These are phyloP conservation scores for Sphaerolaimus hirsutus DNA, from an alignment of 2,888 invertebrate species.

Conservation along the genomic window DNA sequence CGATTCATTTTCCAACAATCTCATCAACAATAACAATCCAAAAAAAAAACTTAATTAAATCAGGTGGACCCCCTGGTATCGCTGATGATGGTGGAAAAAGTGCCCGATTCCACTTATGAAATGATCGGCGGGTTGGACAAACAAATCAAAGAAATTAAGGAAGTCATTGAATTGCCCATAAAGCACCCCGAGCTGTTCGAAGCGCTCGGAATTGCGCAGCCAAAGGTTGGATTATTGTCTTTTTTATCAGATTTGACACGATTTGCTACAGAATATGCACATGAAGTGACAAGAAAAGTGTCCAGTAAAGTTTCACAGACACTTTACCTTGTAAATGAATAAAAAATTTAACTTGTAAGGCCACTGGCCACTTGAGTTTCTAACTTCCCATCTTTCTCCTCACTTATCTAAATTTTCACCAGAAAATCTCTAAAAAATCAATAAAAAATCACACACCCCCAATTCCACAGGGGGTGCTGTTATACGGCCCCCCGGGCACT, in stretches of 20 bases:
- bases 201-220: constrained; percentile 90
- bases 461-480: constrained; percentile 41
- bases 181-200: constrained; percentile 99
- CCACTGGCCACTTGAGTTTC: too few species aligned
- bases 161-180: constrained; percentile 93
- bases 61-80: constrained; percentile 88
- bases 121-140: constrained; percentile 99
- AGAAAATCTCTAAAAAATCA: too few species aligned
- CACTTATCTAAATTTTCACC: too few species aligned
- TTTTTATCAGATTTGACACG: too few species aligned
- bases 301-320: too few species aligned
- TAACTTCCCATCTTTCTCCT: too few species aligned
- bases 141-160: constrained; percentile 98
- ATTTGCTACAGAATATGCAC: too few species aligned
- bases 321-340: too few species aligned
- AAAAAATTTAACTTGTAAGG: too few species aligned
- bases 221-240: constrained; percentile 40
- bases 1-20: background rate
- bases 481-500: constrained; percentile 88
- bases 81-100: constrained; percentile 99
- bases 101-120: constrained; percentile 96
- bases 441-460: too few species aligned
- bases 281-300: too few species aligned
- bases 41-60: background rate
- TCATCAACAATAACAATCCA: background rate